These are phyloP conservation scores for Sinocyclocheilus grahami DNA, from an alignment of 2,113 vertebrate genomes.

Conservation along the genomic window DNA sequence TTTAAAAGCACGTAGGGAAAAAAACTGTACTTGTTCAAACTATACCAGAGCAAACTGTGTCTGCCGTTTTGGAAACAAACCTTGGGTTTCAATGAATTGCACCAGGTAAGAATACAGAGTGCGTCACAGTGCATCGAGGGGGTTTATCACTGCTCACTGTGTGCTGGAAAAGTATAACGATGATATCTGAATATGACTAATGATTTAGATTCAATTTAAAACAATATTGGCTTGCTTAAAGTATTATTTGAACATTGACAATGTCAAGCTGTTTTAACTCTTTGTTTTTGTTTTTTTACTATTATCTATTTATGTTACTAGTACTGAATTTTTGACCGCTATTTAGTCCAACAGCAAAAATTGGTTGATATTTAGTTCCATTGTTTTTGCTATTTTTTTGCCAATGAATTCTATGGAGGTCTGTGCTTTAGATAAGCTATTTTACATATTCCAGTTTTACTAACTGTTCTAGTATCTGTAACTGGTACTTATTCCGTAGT, in stretches of 20 bases:
- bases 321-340: background rate
- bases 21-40: background rate
- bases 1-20: background rate
- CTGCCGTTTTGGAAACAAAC: background rate
- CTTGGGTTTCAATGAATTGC: slow-evolving; percentile 59
- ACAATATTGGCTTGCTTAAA: background rate
- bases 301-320: background rate
- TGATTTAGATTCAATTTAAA: background rate
- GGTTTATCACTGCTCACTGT: background rate
- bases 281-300: background rate
- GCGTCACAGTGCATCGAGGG: slow-evolving; percentile 6
- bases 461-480: too few species aligned
- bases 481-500: background rate
- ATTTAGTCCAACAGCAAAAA: background rate
- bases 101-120: slow-evolving; percentile 64
- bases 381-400: background rate
- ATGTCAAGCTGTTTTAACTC: background rate
- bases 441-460: too few species aligned
- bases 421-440: too few species aligned
- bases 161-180: background rate
- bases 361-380: background rate
- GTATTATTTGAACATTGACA: background rate
- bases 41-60: background rate
- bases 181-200: background rate
- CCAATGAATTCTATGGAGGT: background rate